Base-by-base conservation (phyloP, 2,113 vertebrate species). In the Nothobranchius kuhntae region DNA sequence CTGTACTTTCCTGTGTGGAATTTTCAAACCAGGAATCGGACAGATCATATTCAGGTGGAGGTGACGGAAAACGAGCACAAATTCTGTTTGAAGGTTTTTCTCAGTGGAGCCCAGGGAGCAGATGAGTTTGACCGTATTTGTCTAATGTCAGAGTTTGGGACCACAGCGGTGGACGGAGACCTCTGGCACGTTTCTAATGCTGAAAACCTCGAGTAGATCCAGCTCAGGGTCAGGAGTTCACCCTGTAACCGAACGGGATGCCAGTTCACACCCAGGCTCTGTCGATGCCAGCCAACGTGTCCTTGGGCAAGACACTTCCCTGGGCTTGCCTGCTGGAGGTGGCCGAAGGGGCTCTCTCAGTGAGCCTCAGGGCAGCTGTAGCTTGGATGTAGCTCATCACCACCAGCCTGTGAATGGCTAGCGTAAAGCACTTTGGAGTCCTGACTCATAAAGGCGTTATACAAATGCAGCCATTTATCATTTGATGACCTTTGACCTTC, bases 191-290 rank as follows among this genome's bases (percentile, higher is more conserved):
- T 65, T 4, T 62, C 36, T 13, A 11, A 4, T 26, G 38, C 12
- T 78, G 48, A 78, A 78, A 78, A 69, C 68, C 60, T 65, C n/a
- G 3, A 53, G 21, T 15, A 44, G 46, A 38, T 68, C 73, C 67
- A 47, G 55, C 30, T 30, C 30, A 30, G 30, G 30, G 30, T 30
- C 4, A 30, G 30, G 30, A 30, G 30, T 30, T 30, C 30, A 30
- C 30, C 30, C 30, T 30, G 30, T 4, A 30, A 30, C 30, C 30
- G 4, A 4, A 30, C 4, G 30, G 30, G 30, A 3, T 30, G 4
- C 30, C 30, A 30, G 30, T 30, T 30, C 30, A 4, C 2, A 30
- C 30, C 30, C 30, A 30, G 30, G 30, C 30, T 30, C 30, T 30
- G 30, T 30, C 30, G 4, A 4, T 30, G 30, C 4, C 30, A 4